Conservation (phyloP, 2,113 vertebrate species). For the Trichechus manatus region DNA sequence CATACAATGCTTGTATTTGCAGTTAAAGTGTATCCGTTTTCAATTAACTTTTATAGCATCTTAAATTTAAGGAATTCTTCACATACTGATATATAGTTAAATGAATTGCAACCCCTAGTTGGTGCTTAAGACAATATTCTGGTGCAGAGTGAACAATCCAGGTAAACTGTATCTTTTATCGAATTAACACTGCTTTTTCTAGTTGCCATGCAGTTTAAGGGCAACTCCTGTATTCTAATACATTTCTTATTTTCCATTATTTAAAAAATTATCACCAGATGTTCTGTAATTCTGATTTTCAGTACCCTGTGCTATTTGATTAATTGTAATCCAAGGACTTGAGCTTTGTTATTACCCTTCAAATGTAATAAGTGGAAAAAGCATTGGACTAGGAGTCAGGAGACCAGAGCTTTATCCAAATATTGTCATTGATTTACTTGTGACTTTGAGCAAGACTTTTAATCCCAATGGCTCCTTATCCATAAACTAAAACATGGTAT, state of each 20-base stretch:
- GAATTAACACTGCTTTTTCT: not conserved
- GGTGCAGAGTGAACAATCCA: not conserved
- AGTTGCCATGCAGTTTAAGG: not conserved
- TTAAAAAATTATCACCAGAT: constrained; percentile 16
- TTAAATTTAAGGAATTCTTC: constrained; percentile 47
- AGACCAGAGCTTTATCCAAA: not conserved
- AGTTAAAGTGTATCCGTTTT: not conserved
- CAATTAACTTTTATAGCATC: constrained; percentile 54
- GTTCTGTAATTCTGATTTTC: not conserved
- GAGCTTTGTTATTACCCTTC: not conserved
- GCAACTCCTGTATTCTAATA: not conserved
- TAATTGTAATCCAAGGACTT: not conserved
- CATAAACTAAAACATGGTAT: not conserved
- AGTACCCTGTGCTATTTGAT: not conserved
- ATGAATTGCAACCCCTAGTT: not conserved
- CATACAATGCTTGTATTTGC: constrained; percentile 36
- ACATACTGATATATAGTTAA: not conserved
- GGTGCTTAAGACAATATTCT: constrained; percentile 17
- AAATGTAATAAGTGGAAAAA: not conserved
- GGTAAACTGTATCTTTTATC: not conserved
- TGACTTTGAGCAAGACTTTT: not conserved
- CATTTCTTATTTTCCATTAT: constrained; percentile 3
- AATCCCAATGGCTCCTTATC: not conserved
- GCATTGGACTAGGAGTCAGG: not conserved
- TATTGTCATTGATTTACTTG: not conserved